Evolutionary conservation across 2,797 vertebrate species (phyloP).

Genomic region (Odontamblyopus rebecca): DNA sequence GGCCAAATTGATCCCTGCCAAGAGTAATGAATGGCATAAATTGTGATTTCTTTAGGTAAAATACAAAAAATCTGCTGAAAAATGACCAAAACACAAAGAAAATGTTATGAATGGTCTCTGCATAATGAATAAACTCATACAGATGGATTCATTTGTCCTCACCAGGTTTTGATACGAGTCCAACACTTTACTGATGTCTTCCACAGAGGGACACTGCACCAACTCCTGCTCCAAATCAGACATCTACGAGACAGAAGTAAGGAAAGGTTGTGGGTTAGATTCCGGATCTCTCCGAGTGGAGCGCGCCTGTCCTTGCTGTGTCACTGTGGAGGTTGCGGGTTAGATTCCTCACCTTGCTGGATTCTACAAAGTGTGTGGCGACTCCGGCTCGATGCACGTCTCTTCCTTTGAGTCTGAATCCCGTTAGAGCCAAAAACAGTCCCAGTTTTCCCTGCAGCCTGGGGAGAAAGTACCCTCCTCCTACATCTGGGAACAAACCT

Average conservation of each 20-base stretch:
- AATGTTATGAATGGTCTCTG: too few relatives aligned
- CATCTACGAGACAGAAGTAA: slow-evolving; percentile 57
- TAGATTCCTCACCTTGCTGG: slow-evolving; percentile 78
- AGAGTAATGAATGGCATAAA: too few relatives aligned
- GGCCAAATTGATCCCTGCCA: too few relatives aligned
- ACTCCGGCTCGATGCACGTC: slow-evolving; percentile 90
- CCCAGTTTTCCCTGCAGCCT: slow-evolving; percentile 88
- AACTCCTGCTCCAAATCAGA: slow-evolving; percentile 87
- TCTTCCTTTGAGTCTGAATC: slow-evolving; percentile 89
- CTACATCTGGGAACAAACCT: slow-evolving; percentile 97
- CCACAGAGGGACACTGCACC: slow-evolving; percentile 82
- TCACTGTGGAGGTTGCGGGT: not conserved
- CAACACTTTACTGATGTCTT: slow-evolving; percentile 80
- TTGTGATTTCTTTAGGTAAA: too few relatives aligned
- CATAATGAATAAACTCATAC: too few relatives aligned
- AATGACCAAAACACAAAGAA: too few relatives aligned
- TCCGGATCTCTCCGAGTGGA: too few relatives aligned
- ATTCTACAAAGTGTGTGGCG: slow-evolving; percentile 93
- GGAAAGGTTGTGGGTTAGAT: too few relatives aligned
- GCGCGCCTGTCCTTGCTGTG: too few relatives aligned
- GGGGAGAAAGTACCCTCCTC: slow-evolving; percentile 94
- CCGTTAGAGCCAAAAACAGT: slow-evolving; percentile 88
- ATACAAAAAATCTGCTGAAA: too few relatives aligned
- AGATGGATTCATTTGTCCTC: slow-evolving; percentile 1
- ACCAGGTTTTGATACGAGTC: slow-evolving; percentile 87